Evolutionary conservation across 2,888 invertebrate species (phyloP).

Genomic region (Andricus quercusramuli): DNA sequence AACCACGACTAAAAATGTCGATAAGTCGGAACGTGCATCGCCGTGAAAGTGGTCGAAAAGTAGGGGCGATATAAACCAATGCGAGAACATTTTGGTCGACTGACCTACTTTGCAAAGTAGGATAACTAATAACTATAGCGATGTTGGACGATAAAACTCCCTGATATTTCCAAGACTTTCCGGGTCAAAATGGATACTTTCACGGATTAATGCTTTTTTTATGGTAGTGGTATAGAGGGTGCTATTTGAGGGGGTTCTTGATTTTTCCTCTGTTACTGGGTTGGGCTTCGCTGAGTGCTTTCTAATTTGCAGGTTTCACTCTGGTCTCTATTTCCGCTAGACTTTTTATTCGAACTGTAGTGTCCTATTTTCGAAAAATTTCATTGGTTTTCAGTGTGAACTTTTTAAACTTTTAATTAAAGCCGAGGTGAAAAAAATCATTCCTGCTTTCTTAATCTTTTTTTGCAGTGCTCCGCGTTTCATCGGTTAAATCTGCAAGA

Average conservation of each 20-base stretch:
- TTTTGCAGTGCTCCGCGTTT: too few species aligned
- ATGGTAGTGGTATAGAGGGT: conserved; percentile 19
- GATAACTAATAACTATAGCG: conserved; percentile 13
- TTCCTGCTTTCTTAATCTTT: not conserved
- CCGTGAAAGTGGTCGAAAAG: conserved; percentile 32
- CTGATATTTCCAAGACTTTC: conserved; percentile 37
- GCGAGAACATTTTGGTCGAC: conserved; percentile 35
- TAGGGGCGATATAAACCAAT: conserved; percentile 28
- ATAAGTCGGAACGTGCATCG: conserved; percentile 17
- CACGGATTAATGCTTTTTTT: conserved; percentile 33
- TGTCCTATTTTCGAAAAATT: not conserved
- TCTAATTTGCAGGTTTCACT: not conserved
- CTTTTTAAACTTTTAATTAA: not conserved
- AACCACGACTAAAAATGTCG: conserved; percentile 14
- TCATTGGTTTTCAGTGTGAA: not conserved
- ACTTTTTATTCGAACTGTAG: not conserved
- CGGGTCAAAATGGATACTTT: conserved; percentile 36
- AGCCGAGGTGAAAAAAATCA: not conserved
- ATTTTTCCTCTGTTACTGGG: not conserved
- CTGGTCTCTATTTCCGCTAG: not conserved
- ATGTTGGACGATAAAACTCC: conserved; percentile 26
- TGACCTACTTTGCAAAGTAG: conserved; percentile 31
- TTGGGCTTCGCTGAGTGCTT: not conserved
- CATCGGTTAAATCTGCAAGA: too few species aligned
- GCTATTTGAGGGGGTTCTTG: conserved; percentile 4